These are phyloP conservation scores for Phoxinus phoxinus DNA, from an alignment of 2,113 vertebrate genomes.

Conservation along the genomic window DNA sequence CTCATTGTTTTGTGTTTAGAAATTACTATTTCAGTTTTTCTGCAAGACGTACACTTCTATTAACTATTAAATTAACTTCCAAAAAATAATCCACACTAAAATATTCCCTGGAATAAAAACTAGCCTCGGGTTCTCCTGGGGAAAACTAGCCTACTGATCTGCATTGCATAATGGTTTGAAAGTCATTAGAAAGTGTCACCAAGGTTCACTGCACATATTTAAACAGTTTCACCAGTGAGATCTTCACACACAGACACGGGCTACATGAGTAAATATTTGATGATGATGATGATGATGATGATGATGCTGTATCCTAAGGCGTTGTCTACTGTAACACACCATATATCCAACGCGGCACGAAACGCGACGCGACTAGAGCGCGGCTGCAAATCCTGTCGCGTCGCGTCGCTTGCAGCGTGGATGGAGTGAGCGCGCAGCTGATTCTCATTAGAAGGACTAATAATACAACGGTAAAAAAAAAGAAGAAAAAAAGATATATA, in stretches of 20 bases:
- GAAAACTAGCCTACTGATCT: background rate
- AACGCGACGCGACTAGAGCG: slow-evolving; percentile 43
- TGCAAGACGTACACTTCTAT: background rate
- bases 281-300: slow-evolving; percentile 72
- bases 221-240: background rate
- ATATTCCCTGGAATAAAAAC: background rate
- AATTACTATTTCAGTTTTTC: background rate
- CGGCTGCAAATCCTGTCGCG: background rate
- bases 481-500: too few relatives aligned
- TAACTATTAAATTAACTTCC: background rate
- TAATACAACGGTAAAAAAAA: background rate
- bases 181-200: background rate
- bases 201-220: background rate
- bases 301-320: slow-evolving; percentile 65
- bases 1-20: background rate
- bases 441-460: background rate
- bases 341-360: slow-evolving; percentile 48
- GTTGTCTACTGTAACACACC: slow-evolving; percentile 61
- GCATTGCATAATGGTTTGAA: background rate
- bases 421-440: background rate
- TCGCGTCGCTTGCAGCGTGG: background rate
- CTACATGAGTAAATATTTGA: slow-evolving; percentile 70
- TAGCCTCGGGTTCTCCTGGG: background rate
- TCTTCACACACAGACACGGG: background rate
- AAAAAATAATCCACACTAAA: background rate